These are phyloP conservation scores for Linepithema humile DNA, from an alignment of 1,140 invertebrate genomes.

Conservation along the genomic window DNA sequence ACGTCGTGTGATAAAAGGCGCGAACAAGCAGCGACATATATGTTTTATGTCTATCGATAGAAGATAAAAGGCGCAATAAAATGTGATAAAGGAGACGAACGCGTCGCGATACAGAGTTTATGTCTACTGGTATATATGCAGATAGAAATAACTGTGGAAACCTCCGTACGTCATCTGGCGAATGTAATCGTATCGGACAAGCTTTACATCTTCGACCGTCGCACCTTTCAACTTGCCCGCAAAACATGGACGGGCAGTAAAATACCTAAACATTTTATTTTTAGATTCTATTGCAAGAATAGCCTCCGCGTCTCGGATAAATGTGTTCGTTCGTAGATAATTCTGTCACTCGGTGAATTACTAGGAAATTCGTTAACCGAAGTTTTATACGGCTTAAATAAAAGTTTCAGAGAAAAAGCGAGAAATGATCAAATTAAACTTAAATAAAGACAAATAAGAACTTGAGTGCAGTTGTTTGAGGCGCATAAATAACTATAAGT, in stretches of 20 bases:
- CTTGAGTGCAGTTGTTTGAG: not conserved
- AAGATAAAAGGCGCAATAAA: slow-evolving; percentile 49
- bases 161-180: slow-evolving; percentile 20
- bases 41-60: slow-evolving; percentile 39
- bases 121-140: slow-evolving; percentile 4
- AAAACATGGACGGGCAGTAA: not conserved
- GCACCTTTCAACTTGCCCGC: slow-evolving; percentile 10
- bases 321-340: not conserved
- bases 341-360: not conserved
- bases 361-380: not conserved
- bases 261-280: slow-evolving; percentile 12
- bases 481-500: no score
- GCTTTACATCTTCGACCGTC: slow-evolving; percentile 20
- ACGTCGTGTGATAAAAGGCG: slow-evolving; percentile 24
- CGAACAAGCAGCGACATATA: slow-evolving; percentile 12
- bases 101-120: slow-evolving; percentile 21
- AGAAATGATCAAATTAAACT: not conserved
- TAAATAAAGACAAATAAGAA: not conserved
- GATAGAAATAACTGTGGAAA: slow-evolving; percentile 26
- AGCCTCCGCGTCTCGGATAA: not conserved
- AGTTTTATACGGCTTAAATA: not conserved
- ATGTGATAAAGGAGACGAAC: slow-evolving; percentile 36
- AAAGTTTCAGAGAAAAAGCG: not conserved
- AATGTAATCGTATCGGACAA: slow-evolving; percentile 23
- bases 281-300: not conserved